Base-by-base conservation (phyloP, 2,113 vertebrate genomes). In the Typhlomys cinereus region DNA sequence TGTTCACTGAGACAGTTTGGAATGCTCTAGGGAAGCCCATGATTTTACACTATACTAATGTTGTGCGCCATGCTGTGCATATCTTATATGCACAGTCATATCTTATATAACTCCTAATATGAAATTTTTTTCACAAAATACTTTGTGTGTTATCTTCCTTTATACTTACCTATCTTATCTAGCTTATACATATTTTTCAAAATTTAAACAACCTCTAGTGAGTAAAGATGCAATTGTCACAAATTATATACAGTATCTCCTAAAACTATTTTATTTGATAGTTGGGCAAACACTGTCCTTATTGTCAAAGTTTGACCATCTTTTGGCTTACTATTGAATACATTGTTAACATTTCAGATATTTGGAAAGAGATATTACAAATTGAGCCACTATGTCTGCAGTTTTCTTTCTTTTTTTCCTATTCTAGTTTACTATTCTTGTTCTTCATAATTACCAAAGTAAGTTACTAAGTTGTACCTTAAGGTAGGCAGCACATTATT, bases 401-500 rank as follows among this genome's bases (percentile, higher is more conserved):
- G 10, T 17, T 73, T 62, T 71, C 36, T 54, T 66, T 88, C 84
- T 82, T 14, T 5, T 9, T 88, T 76, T 66, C 85, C 41, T 82
- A 2, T 83, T 93, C 23, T 69, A 36, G 17, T 80, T 14, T 39
- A 14, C 18, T 23, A 21, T 14, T 36, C 11, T 5, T 87, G 11
- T 83, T 87, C 18, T 73, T 92, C 39, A 85, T 85, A 79, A 41
- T 41, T 79, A 87, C 85, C 20, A 57, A 57, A 46, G 18, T 83
- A 23, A 31, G 31, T 85, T 89, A 54, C 29, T 69, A 36, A 89
- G 0, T 39, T 80, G 7, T 83, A 78, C 46, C 57, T 44, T 31
- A 27, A 21, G 10, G 10, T 34, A 62, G 41, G 25, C 62, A 81
- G n/a, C 48, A 70, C 41, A 39, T 18, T 54, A 12, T 20, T 71